Conservation (phyloP, 2,113 vertebrate species). For the Muntiacus muntjak region DNA sequence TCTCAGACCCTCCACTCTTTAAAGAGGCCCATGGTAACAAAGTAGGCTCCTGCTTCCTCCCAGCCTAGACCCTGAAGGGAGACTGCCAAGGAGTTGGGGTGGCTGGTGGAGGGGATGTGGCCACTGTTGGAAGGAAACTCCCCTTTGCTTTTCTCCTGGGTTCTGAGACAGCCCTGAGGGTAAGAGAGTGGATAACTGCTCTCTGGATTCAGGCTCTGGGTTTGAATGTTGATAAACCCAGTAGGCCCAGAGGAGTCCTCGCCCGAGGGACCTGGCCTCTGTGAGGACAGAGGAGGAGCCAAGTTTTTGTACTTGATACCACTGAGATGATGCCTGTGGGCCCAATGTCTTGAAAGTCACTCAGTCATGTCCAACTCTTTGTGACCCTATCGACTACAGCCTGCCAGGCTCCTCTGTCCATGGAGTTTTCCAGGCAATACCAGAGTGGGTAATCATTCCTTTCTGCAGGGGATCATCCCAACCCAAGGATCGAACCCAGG, state of each 20-base stretch:
- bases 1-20: not conserved
- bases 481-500: not conserved
- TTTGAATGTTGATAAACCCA: not conserved
- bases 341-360: not conserved
- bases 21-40: not conserved
- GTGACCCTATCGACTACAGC: not conserved
- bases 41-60: not conserved
- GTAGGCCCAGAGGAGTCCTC: not conserved
- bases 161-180: not conserved
- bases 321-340: not conserved
- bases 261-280: not conserved
- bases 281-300: not conserved
- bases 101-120: not conserved
- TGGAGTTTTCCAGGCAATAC: not conserved
- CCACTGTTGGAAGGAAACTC: not conserved
- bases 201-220: not conserved
- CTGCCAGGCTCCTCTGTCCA: not conserved
- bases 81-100: not conserved
- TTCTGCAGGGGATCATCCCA: not conserved
- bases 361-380: not conserved
- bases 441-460: not conserved
- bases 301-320: not conserved
- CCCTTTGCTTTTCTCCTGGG: not conserved
- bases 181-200: not conserved
- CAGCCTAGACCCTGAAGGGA: not conserved